Conservation (phyloP, 2,113 vertebrate species). For the Xenopus borealis region DNA sequence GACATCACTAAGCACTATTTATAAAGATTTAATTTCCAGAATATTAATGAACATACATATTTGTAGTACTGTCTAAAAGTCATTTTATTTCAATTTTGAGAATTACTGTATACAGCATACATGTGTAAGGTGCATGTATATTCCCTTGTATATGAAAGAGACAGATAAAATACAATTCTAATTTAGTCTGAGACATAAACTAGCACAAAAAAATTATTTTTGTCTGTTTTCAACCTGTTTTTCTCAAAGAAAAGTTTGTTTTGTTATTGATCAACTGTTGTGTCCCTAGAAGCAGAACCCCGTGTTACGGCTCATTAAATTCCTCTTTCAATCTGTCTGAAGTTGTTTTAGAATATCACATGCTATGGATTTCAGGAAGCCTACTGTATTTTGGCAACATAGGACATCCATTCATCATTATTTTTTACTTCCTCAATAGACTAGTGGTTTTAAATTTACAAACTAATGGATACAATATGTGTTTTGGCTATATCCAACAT, state of each 20-base stretch:
- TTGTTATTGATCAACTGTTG: conserved; percentile 26
- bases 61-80: too few relatives aligned
- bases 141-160: too few relatives aligned
- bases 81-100: too few relatives aligned
- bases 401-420: conserved; percentile 10
- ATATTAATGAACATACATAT: too few relatives aligned
- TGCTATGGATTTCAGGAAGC: neutral
- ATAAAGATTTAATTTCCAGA: too few relatives aligned
- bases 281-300: neutral
- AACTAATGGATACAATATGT: neutral
- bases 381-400: neutral
- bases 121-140: too few relatives aligned
- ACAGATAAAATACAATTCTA: conserved; percentile 3
- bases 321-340: neutral
- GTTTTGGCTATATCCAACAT: conserved; percentile 5
- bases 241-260: conserved; percentile 16
- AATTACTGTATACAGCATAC: too few relatives aligned
- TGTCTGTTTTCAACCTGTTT: neutral
- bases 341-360: neutral
- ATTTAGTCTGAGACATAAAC: neutral
- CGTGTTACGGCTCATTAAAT: neutral
- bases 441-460: conserved; percentile 17
- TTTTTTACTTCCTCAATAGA: conserved; percentile 8
- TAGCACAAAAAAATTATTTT: neutral
- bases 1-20: too few relatives aligned